Conservation (phyloP, 2,888 invertebrate species). For the Drosophila multiciliata region DNA sequence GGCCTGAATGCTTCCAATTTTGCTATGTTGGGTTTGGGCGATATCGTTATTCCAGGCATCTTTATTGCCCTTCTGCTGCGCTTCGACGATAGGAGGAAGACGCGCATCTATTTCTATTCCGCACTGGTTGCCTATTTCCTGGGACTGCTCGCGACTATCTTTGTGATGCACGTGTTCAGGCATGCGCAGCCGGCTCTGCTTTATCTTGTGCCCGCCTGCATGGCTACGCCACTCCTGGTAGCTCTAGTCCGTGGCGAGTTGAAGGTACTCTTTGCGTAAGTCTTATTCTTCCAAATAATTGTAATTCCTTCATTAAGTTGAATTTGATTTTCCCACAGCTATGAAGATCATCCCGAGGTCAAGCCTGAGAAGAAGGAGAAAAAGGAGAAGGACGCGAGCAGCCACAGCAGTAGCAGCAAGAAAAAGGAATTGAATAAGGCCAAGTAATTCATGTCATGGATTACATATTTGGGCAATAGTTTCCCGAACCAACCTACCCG, state of each 20-base stretch:
- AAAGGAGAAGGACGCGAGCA: constrained; percentile 75
- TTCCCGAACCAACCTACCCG: constrained; percentile 17
- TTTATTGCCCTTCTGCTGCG: constrained; percentile 98
- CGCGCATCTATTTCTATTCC: constrained; percentile 94
- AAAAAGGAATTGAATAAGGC: constrained; percentile 84
- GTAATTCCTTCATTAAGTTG: background rate
- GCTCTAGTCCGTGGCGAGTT: constrained; percentile 96
- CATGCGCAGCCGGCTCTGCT: constrained; percentile 99
- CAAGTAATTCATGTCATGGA: constrained; percentile 71
- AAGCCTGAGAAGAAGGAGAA: constrained; percentile 85
- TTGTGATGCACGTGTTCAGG: constrained; percentile 99
- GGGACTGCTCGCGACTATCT: constrained; percentile 96
- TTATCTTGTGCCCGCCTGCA: constrained; percentile 98
- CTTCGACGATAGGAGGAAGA: constrained; percentile 95
- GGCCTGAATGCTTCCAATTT: constrained; percentile 96
- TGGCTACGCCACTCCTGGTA: constrained; percentile 94
- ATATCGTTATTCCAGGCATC: constrained; percentile 99
- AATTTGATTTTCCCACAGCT: constrained; percentile 84
- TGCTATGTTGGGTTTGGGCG: constrained; percentile 99
- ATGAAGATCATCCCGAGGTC: constrained; percentile 89
- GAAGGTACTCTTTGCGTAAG: constrained; percentile 94
- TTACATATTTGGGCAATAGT: constrained; percentile 9
- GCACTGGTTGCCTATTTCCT: constrained; percentile 97
- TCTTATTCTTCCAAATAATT: background rate
- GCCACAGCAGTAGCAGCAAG: constrained; percentile 74